phyloP scores from a whole-genome alignment of 2,888 invertebrate species.

The Dryadula phaetusa region DNA sequence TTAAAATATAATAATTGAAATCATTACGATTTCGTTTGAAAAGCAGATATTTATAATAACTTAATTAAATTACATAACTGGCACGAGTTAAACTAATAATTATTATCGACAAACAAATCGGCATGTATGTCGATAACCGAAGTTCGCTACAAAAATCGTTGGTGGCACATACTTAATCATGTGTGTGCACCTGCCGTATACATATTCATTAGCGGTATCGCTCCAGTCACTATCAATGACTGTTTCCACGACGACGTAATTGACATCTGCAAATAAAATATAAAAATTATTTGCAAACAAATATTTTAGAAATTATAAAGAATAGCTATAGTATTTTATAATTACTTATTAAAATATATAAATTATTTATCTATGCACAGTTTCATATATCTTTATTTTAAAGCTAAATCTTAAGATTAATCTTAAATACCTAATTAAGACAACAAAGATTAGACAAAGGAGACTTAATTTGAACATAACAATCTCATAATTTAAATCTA shows the following conservation, averaged over 20 bases:
- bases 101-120: conserved; percentile 59
- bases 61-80: background rate
- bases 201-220: conserved; percentile 80
- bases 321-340: background rate
- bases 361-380: conserved; percentile 8
- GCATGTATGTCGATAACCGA: conserved; percentile 62
- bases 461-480: conserved; percentile 13
- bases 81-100: conserved; percentile 31
- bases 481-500: conserved; percentile 32
- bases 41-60: background rate
- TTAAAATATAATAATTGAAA: no score
- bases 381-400: conserved; percentile 8
- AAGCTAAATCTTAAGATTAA: background rate
- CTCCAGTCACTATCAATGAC: conserved; percentile 72
- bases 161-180: conserved; percentile 80
- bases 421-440: conserved; percentile 21
- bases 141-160: conserved; percentile 74
- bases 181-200: conserved; percentile 77
- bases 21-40: background rate
- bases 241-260: conserved; percentile 63
- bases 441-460: conserved; percentile 26
- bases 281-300: background rate
- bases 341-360: conserved; percentile 8
- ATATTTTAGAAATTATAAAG: conserved; percentile 1
- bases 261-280: conserved; percentile 23